Evolutionary conservation across 92 coral and sea anemone genomes (phyloP), one percentile per base, ranked within the genome.

Genomic region (Paramuricea clavata): DNA sequence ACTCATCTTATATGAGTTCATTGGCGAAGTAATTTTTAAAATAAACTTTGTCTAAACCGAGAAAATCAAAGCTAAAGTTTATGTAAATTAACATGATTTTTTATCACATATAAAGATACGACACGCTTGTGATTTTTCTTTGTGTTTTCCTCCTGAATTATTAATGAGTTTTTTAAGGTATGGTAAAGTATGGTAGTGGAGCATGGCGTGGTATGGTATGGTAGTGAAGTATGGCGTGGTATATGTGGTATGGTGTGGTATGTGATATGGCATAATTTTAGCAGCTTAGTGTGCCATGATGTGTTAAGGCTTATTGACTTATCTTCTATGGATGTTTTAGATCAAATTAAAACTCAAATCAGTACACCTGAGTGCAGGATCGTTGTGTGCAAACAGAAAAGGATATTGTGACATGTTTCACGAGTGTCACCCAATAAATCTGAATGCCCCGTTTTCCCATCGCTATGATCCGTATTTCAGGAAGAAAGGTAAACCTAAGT

Each of bases 311-410:
- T n/a, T 50, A 50, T 50, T 16, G 11, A 50, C 59, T 73, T 42
- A 15, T 44, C 56, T 42, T n/a, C 12, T 2, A 26, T 6, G 27
- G 1, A 54, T 69, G 21, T 68, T 57, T 54, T 26, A 22, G 81
- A 41, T 74, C 59, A 47, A 74, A 44, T 74, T 62, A 25, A 30
- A 35, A 30, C 56, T 74, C n/a, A 44, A 43, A 35, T 41, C 75
- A 19, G 73, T 92, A 34, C 88, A 94, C 76, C 85, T 95, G 88
- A 81, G 89, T 16, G 67, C 98, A 43, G 81, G 81, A 74, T 74
- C 81, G 3, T 41, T 74, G 60, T 74, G 81, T 28, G 25, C 60
- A 31, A 17, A 49, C 33, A 74, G 60, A 13, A 21, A n/a, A 74
- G 81, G 81, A 12, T 74, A n/a, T 28, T 74, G 81, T 27, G 81